These are phyloP conservation scores for Medauroidea extradentata DNA, from an alignment of 1,140 invertebrate genomes.

Conservation along the genomic window DNA sequence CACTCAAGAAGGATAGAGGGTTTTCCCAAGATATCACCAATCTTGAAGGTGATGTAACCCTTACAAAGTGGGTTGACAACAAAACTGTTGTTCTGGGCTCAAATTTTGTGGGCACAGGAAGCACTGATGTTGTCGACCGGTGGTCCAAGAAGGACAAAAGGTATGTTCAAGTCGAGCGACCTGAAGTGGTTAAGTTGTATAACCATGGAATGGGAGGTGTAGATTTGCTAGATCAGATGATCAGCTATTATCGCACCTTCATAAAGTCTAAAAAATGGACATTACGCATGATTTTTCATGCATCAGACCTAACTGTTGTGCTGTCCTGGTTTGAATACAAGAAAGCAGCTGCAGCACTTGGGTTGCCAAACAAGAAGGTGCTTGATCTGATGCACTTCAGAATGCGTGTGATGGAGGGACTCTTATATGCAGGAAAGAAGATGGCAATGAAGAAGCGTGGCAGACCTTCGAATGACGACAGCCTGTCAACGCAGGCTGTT, in stretches of 20 bases:
- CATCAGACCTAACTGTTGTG: constrained; percentile 23
- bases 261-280: constrained; percentile 36
- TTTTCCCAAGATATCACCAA: constrained; percentile 9
- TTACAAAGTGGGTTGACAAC: constrained; percentile 19
- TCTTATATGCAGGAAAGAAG: too few species aligned
- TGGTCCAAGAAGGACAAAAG: constrained; percentile 13
- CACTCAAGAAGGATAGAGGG: constrained; percentile 11
- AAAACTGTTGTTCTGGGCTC: constrained; percentile 13
- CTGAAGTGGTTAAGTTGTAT: constrained; percentile 19
- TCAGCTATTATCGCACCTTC: constrained; percentile 27
- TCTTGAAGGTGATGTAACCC: constrained; percentile 10
- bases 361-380: too few species aligned
- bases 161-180: constrained; percentile 5
- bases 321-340: constrained; percentile 33
- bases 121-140: constrained; percentile 13
- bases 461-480: too few species aligned
- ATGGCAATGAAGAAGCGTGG: too few species aligned
- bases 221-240: constrained; percentile 34
- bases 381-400: too few species aligned
- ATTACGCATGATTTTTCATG: constrained; percentile 33
- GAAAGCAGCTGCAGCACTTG: too few species aligned
- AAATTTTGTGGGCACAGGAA: constrained; percentile 14
- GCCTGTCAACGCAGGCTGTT: too few species aligned
- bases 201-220: constrained; percentile 37
- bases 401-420: too few species aligned